These are phyloP conservation scores for Lamprotornis superbus DNA, from an alignment of 2,113 vertebrate species.

Conservation along the genomic window DNA sequence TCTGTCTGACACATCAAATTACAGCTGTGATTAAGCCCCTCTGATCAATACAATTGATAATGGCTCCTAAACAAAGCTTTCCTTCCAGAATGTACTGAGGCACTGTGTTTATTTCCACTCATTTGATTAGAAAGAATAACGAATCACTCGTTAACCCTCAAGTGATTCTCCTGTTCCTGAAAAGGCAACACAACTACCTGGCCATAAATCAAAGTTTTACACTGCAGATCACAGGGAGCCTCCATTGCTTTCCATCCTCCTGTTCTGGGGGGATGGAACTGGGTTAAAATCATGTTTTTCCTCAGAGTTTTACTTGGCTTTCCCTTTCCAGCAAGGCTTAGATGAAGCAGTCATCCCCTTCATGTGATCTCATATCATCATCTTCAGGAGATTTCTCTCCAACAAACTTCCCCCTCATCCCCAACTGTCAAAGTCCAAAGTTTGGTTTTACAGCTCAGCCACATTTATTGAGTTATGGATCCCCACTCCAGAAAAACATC, in stretches of 20 bases:
- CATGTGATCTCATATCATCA: fast-evolving
- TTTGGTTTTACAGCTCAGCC: neutral
- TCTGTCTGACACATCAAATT: slow-evolving; percentile 8
- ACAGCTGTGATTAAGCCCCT: slow-evolving; percentile 21
- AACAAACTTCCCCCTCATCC: neutral
- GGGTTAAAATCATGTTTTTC: neutral
- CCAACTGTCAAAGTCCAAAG: neutral
- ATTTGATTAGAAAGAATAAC: slow-evolving; percentile 43
- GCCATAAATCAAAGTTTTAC: neutral
- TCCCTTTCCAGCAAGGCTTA: neutral
- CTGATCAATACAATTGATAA: slow-evolving; percentile 22
- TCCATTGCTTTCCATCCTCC: neutral
- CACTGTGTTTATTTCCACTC: neutral
- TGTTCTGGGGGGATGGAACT: neutral
- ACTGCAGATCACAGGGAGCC: neutral
- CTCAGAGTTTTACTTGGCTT: neutral
- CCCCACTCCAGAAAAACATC: neutral
- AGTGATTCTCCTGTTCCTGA: neutral
- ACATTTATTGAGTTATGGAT: neutral
- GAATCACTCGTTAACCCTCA: neutral
- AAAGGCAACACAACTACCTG: neutral
- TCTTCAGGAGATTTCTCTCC: neutral
- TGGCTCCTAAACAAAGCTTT: slow-evolving; percentile 1
- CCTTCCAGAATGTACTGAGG: neutral
- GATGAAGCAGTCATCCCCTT: neutral